Percentiles rank a stretch among this genome's conserved stretches.
phyloP scores from a whole-genome alignment of 1,140 invertebrate genomes.

The Aphis craccivora region DNA sequence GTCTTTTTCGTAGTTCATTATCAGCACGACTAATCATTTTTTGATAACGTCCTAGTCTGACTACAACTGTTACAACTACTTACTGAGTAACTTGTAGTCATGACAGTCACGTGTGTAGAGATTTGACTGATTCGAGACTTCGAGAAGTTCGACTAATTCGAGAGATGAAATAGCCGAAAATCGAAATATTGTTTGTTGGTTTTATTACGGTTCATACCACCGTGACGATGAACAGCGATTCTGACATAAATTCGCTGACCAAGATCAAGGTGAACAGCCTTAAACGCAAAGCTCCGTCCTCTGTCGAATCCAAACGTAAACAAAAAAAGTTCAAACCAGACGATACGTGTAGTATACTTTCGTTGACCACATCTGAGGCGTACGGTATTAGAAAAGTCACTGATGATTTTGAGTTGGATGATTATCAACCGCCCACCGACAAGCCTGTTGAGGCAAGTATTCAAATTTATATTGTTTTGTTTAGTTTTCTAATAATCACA shows the following conservation, averaged over 20 bases:
- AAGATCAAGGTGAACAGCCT: not conserved
- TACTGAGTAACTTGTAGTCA: too few species aligned
- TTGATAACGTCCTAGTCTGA: too few species aligned
- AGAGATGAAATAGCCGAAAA: too few species aligned
- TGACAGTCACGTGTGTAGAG: too few species aligned
- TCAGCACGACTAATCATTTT: too few species aligned
- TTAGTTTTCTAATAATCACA: not conserved
- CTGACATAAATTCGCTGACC: not conserved
- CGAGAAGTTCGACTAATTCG: too few species aligned
- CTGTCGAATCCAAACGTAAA: too few species aligned
- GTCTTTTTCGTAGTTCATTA: too few species aligned
- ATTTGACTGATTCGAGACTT: too few species aligned
- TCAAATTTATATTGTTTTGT: not conserved
- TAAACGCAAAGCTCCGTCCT: conserved; percentile 6
- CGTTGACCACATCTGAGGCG: not conserved
- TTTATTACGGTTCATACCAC: not conserved
- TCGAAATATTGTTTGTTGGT: not conserved
- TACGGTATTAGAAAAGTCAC: not conserved
- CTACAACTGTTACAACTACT: too few species aligned
- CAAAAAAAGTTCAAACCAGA: not conserved
- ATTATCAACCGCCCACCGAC: not conserved
- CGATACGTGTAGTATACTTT: not conserved
- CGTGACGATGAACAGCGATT: not conserved
- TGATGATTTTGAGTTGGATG: not conserved
- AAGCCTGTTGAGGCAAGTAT: not conserved